These are phyloP conservation scores for Ferrisia virgata DNA, from an alignment of 2,888 invertebrate species.

Conservation along the genomic window DNA sequence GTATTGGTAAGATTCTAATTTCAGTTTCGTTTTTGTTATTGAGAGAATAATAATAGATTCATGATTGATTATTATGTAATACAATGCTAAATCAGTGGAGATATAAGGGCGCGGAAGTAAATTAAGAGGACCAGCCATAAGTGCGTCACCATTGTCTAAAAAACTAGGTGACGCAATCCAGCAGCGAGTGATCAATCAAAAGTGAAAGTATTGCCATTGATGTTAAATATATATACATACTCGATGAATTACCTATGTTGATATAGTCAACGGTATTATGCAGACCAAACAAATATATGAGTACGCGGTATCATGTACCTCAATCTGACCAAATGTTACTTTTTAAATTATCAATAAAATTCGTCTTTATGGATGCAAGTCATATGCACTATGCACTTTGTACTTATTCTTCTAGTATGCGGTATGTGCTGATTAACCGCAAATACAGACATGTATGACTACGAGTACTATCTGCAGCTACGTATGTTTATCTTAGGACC, in stretches of 20 bases:
- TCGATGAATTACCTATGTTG: background rate
- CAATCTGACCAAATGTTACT: background rate
- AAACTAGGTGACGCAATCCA: slow-evolving; percentile 37
- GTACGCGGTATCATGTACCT: background rate
- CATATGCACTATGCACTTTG: background rate
- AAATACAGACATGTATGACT: no score
- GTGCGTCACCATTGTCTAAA: slow-evolving; percentile 40
- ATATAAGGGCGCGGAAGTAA: slow-evolving; percentile 16
- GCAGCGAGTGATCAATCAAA: slow-evolving; percentile 40
- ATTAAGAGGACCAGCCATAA: slow-evolving; percentile 8
- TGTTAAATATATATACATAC: background rate
- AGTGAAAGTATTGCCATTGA: slow-evolving; percentile 37
- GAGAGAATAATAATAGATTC: background rate
- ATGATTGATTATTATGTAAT: background rate
- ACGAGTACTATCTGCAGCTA: no score
- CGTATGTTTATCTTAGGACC: no score
- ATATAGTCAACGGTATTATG: background rate
- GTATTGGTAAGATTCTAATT: background rate
- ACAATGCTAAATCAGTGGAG: background rate
- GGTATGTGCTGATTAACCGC: background rate
- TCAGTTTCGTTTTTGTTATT: background rate
- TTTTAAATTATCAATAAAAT: background rate
- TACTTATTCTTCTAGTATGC: no score
- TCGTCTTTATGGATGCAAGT: background rate
- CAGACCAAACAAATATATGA: background rate